phyloP scores from a whole-genome alignment of 92 coral and sea anemone genomes.

The Zoanthus solanderi region DNA sequence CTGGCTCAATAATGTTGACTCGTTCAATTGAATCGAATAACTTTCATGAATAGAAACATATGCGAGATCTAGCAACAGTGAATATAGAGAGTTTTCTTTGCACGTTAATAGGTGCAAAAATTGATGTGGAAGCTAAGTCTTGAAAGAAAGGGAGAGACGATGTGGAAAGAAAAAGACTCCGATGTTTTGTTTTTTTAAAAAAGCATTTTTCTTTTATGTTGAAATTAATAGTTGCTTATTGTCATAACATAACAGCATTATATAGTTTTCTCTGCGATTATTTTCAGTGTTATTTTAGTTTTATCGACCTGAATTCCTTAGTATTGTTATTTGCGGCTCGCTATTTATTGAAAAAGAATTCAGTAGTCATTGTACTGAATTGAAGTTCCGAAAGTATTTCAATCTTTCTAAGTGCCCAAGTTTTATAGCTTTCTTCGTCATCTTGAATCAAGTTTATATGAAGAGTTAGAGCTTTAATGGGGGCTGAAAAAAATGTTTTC shows the following conservation, averaged over 20 bases:
- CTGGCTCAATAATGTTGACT: conserved; percentile 26
- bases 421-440: background rate
- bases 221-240: background rate
- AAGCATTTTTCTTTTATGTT: background rate
- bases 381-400: background rate
- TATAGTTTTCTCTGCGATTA: background rate
- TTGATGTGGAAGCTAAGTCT: background rate
- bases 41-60: conserved; percentile 72
- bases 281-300: background rate
- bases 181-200: background rate
- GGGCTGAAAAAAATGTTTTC: background rate
- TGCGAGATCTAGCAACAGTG: conserved; percentile 87
- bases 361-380: conserved; percentile 4
- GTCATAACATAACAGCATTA: background rate
- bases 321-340: conserved; percentile 4
- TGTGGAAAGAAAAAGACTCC: background rate
- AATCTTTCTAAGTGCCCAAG: background rate
- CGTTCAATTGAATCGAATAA: conserved; percentile 24
- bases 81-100: background rate
- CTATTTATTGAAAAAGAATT: background rate
- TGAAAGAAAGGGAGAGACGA: background rate
- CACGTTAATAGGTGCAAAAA: background rate
- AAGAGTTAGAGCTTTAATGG: background rate
- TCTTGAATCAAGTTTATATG: background rate
- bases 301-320: background rate